Percentiles rank a stretch among this genome's conserved stretches.
phyloP scores from a whole-genome alignment of 2,888 invertebrate genomes.

The Chirona hameri region DNA sequence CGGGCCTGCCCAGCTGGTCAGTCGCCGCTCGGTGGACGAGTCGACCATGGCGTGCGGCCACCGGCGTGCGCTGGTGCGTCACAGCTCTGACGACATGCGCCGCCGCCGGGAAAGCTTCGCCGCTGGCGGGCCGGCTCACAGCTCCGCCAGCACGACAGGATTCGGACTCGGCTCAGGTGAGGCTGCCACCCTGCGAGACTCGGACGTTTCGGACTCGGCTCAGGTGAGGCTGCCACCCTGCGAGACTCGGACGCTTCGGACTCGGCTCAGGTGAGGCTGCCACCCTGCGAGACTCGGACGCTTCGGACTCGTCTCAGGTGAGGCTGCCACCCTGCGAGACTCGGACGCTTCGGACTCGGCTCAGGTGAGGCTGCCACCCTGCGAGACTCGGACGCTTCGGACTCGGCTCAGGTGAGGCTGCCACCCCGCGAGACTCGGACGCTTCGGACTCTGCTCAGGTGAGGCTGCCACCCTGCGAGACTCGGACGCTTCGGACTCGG shows the following conservation, averaged over 20 bases:
- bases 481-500: neutral
- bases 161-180: neutral
- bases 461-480: neutral
- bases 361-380: neutral
- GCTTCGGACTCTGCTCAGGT: neutral
- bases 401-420: neutral
- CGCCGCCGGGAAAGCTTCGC: constrained; percentile 37
- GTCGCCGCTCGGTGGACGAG: constrained; percentile 38
- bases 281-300: too few relatives aligned
- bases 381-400: neutral
- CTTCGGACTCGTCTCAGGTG: neutral
- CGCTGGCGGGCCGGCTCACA: constrained; percentile 28
- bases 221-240: neutral
- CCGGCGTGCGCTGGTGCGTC: constrained; percentile 31
- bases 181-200: neutral
- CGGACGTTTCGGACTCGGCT: neutral
- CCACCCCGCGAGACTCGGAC: too few relatives aligned
- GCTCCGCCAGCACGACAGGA: neutral
- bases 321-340: neutral
- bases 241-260: neutral
- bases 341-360: neutral
- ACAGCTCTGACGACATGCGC: constrained; percentile 35
- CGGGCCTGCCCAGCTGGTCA: neutral
- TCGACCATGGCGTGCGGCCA: constrained; percentile 35
- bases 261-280: neutral